Evolutionary conservation across 2,888 invertebrate species (phyloP), one percentile per base, ranked within the genome.

Genomic region (Mimumesa dahlbomi): DNA sequence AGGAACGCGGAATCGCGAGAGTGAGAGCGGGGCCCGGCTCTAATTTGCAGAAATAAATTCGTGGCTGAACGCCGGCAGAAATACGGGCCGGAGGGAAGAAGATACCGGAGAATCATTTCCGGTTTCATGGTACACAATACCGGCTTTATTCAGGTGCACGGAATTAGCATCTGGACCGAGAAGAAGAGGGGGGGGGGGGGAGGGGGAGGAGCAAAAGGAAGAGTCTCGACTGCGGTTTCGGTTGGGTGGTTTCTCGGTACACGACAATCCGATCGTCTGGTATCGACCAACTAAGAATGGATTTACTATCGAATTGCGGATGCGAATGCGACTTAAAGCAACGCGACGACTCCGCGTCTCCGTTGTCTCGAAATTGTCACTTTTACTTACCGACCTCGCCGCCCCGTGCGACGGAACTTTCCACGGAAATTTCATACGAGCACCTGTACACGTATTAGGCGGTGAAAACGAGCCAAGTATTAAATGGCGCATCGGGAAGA

Each of bases 81-180:
- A 49, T 25, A 22, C 48, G 2, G 7, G 18, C 1, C 2, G 48
- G 16, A 16, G 34, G 13, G 53, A 62, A 42, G 49, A 57, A 54
- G 66, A 66, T 66, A 29, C 62, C 49, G 34, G n/a, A 49, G 48
- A 49, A 66, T 66, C 48, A 49, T 66, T 62, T 62, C 66, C 49
- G 50, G 50, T 46, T 38, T 21, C 58, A 29, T 5, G 52, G 29
- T 11, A 18, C 14, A 49, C 62, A 49, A 54, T 49, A 31, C 42
- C 43, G 34, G 49, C 54, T 63, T 56, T 49, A 62, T 63, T 63
- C 63, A 16, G 43, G 29, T n/a, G 36, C 49, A 9, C 54, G 62
- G 36, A 62, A 66, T 66, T 66, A 66, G 49, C 62, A 61, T 66
- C 62, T 49, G 62, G n/a, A 13, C 21, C n/a, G 43, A 22, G 43